Percentiles rank a stretch among this genome's conserved stretches.
Evolutionary conservation across 2,113 vertebrate genomes (phyloP).

Genomic region (Micromys minutus): DNA sequence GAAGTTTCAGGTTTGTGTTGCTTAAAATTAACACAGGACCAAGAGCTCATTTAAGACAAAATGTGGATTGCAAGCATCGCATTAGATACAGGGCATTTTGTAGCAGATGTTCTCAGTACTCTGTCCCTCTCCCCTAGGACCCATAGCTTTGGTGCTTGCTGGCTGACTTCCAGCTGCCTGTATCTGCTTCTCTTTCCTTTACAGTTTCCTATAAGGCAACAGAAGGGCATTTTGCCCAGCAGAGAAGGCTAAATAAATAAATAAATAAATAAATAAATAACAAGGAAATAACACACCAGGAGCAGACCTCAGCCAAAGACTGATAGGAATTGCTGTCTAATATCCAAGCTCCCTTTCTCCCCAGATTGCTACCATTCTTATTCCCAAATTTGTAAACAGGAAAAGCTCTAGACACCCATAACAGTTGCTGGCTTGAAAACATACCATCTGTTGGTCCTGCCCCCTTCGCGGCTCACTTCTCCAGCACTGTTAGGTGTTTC

Average conservation of each 20-base stretch:
- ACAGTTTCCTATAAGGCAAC: neutral
- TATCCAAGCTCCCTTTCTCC: neutral
- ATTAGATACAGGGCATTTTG: neutral
- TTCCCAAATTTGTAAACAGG: neutral
- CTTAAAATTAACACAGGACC: neutral
- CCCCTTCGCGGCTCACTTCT: neutral
- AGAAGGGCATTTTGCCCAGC: neutral
- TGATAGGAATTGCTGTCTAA: neutral
- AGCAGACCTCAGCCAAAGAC: neutral
- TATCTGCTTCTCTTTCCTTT: neutral
- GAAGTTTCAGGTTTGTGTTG: neutral
- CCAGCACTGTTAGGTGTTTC: neutral
- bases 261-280: too few species aligned
- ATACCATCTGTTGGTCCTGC: neutral
- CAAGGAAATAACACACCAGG: neutral
- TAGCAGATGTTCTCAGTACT: neutral
- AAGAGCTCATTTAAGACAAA: neutral
- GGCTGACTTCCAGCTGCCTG: slow-evolving; percentile 5
- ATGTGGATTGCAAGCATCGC: neutral
- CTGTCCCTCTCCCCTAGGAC: neutral
- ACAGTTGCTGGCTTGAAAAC: neutral
- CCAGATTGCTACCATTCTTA: neutral
- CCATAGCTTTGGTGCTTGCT: neutral
- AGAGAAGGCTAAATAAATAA: neutral
- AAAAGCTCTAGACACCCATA: neutral